Evolutionary conservation across 2,888 invertebrate species (phyloP).

Genomic region (Leistus spinibarbis): DNA sequence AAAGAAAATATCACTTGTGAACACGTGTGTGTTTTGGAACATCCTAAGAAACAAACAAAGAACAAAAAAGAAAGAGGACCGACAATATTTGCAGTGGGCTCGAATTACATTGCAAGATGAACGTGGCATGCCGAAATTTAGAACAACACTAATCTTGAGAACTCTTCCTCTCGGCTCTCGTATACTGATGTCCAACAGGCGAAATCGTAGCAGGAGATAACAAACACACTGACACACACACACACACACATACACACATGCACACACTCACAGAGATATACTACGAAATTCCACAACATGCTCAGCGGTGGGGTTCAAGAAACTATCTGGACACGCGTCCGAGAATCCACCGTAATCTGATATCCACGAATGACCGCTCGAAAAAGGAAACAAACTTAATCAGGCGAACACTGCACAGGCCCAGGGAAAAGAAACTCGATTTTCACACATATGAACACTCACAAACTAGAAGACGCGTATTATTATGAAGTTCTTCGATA

Average conservation of each 20-base stretch:
- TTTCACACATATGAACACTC: conserved; percentile 11
- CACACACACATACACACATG: conserved; percentile 2
- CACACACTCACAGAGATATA: neutral
- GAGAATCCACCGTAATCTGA: conserved; percentile 21
- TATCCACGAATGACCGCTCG: conserved; percentile 22
- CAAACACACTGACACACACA: conserved; percentile 12
- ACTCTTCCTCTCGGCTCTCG: conserved; percentile 10
- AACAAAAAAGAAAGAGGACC: conserved; percentile 15
- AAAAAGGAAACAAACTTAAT: conserved; percentile 9
- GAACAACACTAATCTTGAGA: conserved; percentile 37
- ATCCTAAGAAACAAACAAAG: conserved; percentile 25
- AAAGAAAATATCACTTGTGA: neutral
- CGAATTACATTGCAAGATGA: conserved; percentile 48
- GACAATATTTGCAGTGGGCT: conserved; percentile 54
- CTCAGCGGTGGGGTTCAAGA: neutral
- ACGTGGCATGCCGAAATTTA: conserved; percentile 50
- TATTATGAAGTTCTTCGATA: conserved; percentile 23
- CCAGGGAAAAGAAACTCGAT: conserved; percentile 3
- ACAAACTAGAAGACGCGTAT: neutral
- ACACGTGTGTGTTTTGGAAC: neutral
- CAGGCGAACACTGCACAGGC: neutral
- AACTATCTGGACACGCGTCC: neutral
- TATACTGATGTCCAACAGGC: neutral
- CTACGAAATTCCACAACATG: neutral
- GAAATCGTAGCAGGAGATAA: neutral